Evolutionary conservation across 2,113 vertebrate species (phyloP).

Genomic region (Scartelaos histophorus): DNA sequence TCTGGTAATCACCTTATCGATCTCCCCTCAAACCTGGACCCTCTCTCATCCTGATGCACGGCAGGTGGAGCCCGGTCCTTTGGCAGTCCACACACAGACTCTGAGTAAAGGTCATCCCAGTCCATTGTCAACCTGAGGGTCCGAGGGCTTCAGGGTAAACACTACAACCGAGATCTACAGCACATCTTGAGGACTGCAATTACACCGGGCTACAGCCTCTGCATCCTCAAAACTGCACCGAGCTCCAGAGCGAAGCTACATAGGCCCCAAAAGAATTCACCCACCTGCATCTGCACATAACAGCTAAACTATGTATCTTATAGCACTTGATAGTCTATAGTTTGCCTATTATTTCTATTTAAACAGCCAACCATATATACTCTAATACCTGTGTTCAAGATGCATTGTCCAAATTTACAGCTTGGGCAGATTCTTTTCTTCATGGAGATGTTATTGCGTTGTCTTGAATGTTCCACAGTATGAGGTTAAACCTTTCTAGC

Average conservation of each 20-base stretch:
- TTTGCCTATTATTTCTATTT: no score
- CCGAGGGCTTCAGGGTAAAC: not conserved
- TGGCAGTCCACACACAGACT: not conserved
- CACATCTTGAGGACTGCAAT: not conserved
- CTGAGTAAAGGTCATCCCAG: conserved; percentile 18
- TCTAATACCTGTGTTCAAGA: not conserved
- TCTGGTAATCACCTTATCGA: conserved; percentile 31
- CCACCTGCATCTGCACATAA: not conserved
- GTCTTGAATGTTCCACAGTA: no score
- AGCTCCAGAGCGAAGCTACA: not conserved
- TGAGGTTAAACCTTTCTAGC: no score
- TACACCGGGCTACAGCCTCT: not conserved
- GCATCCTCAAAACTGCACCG: not conserved
- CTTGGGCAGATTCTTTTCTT: no score
- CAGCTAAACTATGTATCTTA: not conserved
- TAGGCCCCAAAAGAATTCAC: not conserved
- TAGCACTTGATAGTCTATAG: no score
- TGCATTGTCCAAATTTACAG: no score
- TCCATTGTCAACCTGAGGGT: conserved; percentile 2
- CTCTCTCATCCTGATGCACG: conserved; percentile 20
- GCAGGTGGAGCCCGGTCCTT: not conserved
- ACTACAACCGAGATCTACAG: not conserved
- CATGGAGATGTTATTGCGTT: no score
- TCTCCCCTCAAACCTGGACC: conserved; percentile 4
- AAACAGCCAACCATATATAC: not conserved